Percentiles rank a stretch among this genome's conserved stretches.
Conservation (phyloP, 2,888 invertebrate species). For the Schizaphis graminum region DNA sequence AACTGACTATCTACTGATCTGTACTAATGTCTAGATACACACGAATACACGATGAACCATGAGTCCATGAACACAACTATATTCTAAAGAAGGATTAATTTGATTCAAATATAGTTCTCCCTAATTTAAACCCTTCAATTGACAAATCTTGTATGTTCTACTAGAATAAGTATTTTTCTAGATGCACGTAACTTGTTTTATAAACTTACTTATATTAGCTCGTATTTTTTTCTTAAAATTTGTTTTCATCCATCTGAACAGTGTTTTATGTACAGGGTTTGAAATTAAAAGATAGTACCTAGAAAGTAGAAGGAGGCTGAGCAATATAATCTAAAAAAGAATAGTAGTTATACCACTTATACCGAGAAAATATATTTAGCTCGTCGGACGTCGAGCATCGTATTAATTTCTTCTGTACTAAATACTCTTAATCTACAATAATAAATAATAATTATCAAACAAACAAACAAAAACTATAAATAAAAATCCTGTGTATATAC, state of each 20-base stretch:
- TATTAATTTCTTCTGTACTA: no score
- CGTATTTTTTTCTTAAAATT: background rate
- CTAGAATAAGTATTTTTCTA: background rate
- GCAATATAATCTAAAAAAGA: background rate
- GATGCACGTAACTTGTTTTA: background rate
- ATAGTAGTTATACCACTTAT: background rate
- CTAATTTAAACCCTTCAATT: conserved; percentile 10
- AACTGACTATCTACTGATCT: background rate
- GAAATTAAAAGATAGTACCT: background rate
- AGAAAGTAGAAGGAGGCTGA: background rate
- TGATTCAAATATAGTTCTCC: background rate
- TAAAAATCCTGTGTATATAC: background rate
- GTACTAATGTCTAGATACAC: background rate
- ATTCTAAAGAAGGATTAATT: background rate
- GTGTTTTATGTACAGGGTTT: background rate
- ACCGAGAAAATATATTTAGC: background rate
- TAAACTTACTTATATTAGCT: background rate
- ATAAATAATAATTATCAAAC: background rate
- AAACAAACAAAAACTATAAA: background rate
- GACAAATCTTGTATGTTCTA: background rate
- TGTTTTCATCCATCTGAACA: background rate
- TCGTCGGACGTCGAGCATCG: background rate
- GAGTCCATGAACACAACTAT: background rate
- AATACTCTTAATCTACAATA: background rate
- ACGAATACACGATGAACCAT: background rate